Percentiles rank a stretch among this genome's conserved stretches.
phyloP scores from a whole-genome alignment of 2,888 invertebrate species.

The Trissolcus japonicus region DNA sequence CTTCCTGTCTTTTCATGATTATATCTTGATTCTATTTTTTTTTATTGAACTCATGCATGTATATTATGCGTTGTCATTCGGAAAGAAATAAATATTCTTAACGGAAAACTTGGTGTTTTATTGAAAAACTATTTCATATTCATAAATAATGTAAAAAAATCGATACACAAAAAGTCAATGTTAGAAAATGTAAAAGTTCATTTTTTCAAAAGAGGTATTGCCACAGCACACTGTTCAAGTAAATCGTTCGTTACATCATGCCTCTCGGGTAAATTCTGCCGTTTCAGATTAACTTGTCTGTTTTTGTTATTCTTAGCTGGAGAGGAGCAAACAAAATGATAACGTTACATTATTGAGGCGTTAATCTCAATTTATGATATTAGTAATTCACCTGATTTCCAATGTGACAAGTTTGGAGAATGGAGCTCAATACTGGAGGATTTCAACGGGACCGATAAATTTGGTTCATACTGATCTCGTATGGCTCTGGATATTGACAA shows the following conservation, averaged over 20 bases:
- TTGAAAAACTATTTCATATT: not conserved
- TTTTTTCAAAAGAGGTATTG: constrained; percentile 22
- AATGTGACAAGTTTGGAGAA: constrained; percentile 66
- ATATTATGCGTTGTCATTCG: constrained; percentile 52
- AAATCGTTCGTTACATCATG: not conserved
- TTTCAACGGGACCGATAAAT: constrained; percentile 65
- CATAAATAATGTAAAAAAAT: not conserved
- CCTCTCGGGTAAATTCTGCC: too few species aligned
- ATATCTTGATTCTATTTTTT: constrained; percentile 36
- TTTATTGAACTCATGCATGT: constrained; percentile 49
- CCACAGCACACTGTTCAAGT: constrained; percentile 16
- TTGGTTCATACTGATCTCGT: constrained; percentile 67
- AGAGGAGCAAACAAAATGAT: not conserved
- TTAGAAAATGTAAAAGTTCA: not conserved
- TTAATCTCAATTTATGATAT: too few species aligned
- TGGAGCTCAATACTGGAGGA: constrained; percentile 62
- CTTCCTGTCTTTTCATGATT: constrained; percentile 59
- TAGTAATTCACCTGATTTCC: constrained; percentile 67
- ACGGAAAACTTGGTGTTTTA: constrained; percentile 15
- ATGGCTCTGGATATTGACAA: constrained; percentile 72
- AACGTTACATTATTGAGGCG: not conserved
- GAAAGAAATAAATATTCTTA: constrained; percentile 53
- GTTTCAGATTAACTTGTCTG: too few species aligned
- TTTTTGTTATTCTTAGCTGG: not conserved
- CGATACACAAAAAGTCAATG: not conserved